Conservation (phyloP, 2,888 invertebrate species). For the Apamea crenata region DNA sequence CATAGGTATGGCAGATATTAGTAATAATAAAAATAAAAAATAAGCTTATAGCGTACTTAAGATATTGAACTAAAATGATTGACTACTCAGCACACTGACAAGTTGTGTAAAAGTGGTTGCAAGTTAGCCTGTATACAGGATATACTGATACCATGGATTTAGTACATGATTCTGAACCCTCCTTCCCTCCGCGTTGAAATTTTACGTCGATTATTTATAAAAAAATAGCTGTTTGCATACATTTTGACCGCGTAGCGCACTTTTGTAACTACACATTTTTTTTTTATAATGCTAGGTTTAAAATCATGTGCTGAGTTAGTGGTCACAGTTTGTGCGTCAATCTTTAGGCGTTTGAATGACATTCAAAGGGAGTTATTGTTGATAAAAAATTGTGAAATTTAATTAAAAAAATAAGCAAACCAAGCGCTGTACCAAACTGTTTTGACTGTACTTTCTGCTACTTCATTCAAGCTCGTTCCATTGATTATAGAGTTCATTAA, state of each 20-base stretch:
- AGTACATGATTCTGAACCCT: no score
- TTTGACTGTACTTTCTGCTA: neutral
- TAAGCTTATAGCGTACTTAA: neutral
- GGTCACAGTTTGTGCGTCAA: no score
- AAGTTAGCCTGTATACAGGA: neutral
- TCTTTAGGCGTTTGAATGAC: neutral
- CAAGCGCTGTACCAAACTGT: neutral
- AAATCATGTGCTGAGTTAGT: no score
- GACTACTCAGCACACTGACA: neutral
- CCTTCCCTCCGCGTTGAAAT: no score
- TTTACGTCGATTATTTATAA: no score
- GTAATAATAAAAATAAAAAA: no score
- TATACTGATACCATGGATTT: no score
- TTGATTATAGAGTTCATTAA: slow-evolving; percentile 75
- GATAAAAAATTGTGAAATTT: neutral
- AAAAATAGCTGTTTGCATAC: no score
- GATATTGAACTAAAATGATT: neutral
- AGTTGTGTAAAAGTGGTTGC: neutral
- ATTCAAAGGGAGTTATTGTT: neutral
- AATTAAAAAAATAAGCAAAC: neutral
- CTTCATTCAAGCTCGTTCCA: slow-evolving; percentile 37
- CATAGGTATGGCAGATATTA: no score
- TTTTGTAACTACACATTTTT: no score
- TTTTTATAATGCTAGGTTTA: no score
- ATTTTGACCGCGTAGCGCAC: no score